These are phyloP conservation scores for Sebastes cheni DNA, from an alignment of 2,797 vertebrate genomes.

Conservation along the genomic window DNA sequence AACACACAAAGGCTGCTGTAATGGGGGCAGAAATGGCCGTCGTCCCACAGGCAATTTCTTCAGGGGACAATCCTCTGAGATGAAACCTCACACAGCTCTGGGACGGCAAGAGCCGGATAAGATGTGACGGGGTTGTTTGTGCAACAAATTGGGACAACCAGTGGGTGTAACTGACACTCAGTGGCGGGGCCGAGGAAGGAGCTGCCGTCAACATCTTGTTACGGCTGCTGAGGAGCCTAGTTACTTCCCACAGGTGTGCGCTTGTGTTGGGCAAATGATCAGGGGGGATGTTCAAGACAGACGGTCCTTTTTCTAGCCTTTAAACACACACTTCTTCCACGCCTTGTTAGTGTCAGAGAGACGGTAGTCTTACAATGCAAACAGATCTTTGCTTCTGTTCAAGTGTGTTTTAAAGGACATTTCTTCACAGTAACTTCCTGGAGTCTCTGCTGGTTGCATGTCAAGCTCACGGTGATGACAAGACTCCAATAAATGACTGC, in stretches of 20 bases:
- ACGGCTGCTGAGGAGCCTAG: slow-evolving; percentile 46
- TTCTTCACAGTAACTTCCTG: background rate
- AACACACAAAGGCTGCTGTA: slow-evolving; percentile 54
- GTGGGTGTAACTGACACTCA: slow-evolving; percentile 46
- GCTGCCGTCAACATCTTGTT: slow-evolving; percentile 51
- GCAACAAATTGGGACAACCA: slow-evolving; percentile 51
- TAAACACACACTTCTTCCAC: slow-evolving; percentile 14
- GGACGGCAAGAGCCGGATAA: slow-evolving; percentile 43
- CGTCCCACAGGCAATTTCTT: slow-evolving; percentile 57
- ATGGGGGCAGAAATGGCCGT: slow-evolving; percentile 45
- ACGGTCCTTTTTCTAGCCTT: background rate
- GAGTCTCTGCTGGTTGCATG: background rate
- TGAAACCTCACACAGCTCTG: slow-evolving; percentile 49
- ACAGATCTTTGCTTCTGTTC: background rate
- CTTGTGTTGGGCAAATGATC: slow-evolving; percentile 19
- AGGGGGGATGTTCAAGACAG: slow-evolving; percentile 19
- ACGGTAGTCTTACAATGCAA: background rate
- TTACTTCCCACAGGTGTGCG: slow-evolving; percentile 48
- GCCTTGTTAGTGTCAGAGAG: slow-evolving; percentile 29
- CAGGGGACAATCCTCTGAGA: slow-evolving; percentile 53
- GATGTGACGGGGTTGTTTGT: slow-evolving; percentile 61
- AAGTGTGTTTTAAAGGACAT: background rate
- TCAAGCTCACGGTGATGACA: background rate
- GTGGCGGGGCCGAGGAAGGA: slow-evolving; percentile 12
- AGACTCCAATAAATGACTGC: background rate